Base-by-base conservation (phyloP, 2,888 invertebrate species). In the Xestoiulus laeticollis region DNA sequence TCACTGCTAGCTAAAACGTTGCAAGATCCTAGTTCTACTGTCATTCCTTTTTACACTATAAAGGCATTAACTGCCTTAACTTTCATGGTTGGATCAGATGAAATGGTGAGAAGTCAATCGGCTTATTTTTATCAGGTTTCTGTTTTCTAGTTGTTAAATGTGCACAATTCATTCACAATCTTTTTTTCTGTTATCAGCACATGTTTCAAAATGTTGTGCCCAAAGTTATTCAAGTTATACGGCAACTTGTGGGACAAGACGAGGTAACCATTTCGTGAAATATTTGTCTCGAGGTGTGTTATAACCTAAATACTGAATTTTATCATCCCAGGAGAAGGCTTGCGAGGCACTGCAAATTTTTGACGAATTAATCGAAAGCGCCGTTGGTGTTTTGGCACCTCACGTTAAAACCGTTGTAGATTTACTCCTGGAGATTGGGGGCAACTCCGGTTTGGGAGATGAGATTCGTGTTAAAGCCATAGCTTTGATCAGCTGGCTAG, bases 381-480 rank as follows among this genome's bases (percentile, higher is more conserved):
- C 94, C 89, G 93, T 94, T n/a, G 91, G 92, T 33, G 93, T 95
- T 19, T 92, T 95, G 88, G 93, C 94, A 8, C 94, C 95, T 12
- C 94, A 95, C 90, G 92, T 96, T 3, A 94, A 94, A 90, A 90
- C 93, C 30, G 92, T 96, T 16, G 92, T 95, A 12, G 94, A 94
- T 87, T 94, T 96, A 92, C 95, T 95, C 91, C 92, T 96, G 87
- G 93, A 94, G 90, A 93, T 95, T 30, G 94, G 94, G 16, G 93
- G 93, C 88, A 94, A 95, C 89, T 92, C 92, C 85, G 92, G 93
- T 22, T 92, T 94, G 22, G 94, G 94, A 6, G 94, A 94, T 89
- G 92, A 93, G 48, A 92, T 96, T 16, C 94, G 95, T 90, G 94
- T 95, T 5, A 95, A 95, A 91, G 94, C 95, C 0, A 93, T 96